phyloP scores from a whole-genome alignment of 1,140 invertebrate species.

The Ladona fulva region DNA sequence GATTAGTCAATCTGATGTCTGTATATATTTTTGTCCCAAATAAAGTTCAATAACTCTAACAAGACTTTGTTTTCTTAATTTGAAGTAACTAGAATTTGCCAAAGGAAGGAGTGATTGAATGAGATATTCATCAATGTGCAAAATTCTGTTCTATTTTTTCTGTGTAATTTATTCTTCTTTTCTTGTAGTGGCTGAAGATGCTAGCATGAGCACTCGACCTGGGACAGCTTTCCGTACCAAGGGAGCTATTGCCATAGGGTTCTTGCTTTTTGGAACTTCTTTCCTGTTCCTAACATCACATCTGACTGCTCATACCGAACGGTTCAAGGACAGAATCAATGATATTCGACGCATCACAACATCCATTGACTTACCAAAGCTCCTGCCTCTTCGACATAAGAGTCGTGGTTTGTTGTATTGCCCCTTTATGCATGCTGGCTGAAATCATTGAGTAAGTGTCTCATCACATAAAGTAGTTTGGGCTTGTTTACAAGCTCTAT shows the following conservation, averaged over 20 bases:
- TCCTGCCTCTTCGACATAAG: slow-evolving; percentile 62
- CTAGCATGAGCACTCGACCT: slow-evolving; percentile 73
- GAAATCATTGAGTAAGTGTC: not conserved
- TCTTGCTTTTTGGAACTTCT: slow-evolving; percentile 86
- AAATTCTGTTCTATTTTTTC: slow-evolving; percentile 12
- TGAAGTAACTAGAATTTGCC: no score
- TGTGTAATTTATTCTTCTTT: slow-evolving; percentile 17
- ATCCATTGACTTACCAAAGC: slow-evolving; percentile 76
- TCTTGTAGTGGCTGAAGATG: slow-evolving; percentile 67
- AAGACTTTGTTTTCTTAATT: no score
- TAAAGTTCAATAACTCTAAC: no score
- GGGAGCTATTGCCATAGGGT: slow-evolving; percentile 78
- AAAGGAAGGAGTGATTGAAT: no score
- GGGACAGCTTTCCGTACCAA: slow-evolving; percentile 49
- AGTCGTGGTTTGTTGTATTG: slow-evolving; percentile 51
- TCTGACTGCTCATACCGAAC: slow-evolving; percentile 81
- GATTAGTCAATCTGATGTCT: no score
- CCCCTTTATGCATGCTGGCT: not conserved
- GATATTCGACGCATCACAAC: slow-evolving; percentile 80
- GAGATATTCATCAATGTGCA: no score
- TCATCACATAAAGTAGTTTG: not conserved
- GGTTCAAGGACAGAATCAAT: slow-evolving; percentile 73
- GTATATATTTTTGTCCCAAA: no score
- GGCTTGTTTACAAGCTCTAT: not conserved
- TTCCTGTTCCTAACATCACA: slow-evolving; percentile 90